A percentile compares a stretch with the other conserved stretches of the same genome.
Evolutionary conservation across 2,888 invertebrate genomes (phyloP).

Genomic region (Serripes groenlandicus): DNA sequence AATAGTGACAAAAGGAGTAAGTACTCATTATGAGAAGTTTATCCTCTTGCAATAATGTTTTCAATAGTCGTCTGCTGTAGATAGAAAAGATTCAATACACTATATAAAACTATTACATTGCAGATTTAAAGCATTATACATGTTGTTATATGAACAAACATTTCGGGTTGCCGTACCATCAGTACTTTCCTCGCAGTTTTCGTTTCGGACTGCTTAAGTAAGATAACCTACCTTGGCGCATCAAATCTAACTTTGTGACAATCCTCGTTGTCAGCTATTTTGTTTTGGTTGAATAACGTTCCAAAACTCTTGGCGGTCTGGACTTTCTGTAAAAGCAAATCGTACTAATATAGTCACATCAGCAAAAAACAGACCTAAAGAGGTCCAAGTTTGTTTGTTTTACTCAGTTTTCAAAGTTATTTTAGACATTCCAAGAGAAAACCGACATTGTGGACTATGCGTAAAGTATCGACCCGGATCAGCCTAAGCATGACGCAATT

Average conservation of each 20-base stretch:
- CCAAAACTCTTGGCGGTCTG: constrained; percentile 72
- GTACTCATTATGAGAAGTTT: not conserved
- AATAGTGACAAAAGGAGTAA: not conserved
- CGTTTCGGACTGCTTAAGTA: no score
- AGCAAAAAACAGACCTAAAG: not conserved
- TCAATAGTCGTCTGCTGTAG: no score
- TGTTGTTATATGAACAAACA: not conserved
- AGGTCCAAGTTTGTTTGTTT: not conserved
- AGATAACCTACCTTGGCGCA: constrained; percentile 15
- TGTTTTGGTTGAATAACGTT: constrained; percentile 60
- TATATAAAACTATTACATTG: no score
- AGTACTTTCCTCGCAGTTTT: not conserved
- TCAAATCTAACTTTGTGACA: constrained; percentile 24
- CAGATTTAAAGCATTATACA: no score
- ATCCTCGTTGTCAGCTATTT: constrained; percentile 27
- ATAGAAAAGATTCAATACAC: no score
- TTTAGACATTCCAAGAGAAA: no score
- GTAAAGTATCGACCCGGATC: no score
- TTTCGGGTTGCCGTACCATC: not conserved
- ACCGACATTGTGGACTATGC: no score
- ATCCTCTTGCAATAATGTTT: not conserved
- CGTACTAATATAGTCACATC: not conserved
- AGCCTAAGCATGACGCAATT: no score
- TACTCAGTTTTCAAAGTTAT: no score
- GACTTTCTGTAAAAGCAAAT: constrained; percentile 66